phyloP scores from a whole-genome alignment of 2,113 vertebrate species.

The Vimba vimba region DNA sequence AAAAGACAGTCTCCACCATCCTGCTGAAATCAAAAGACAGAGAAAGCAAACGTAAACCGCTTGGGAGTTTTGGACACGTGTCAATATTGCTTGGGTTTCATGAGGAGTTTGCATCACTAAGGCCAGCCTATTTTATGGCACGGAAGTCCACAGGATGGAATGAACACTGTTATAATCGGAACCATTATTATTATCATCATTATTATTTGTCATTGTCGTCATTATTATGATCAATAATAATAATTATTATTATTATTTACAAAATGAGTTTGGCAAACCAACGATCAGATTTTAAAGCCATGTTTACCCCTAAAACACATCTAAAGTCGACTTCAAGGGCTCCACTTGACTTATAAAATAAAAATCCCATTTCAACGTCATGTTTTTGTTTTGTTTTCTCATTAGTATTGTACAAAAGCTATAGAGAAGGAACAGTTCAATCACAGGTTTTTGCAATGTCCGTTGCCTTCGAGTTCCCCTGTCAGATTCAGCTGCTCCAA shows the following conservation, averaged over 20 bases:
- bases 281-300: constrained; percentile 91
- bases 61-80: constrained; percentile 49
- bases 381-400: constrained; percentile 61
- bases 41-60: constrained; percentile 8
- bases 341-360: constrained; percentile 97
- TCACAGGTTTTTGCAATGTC: constrained; percentile 77
- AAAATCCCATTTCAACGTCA: constrained; percentile 91
- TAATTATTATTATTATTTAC: constrained; percentile 86
- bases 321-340: constrained; percentile 89
- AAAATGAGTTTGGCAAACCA: constrained; percentile 83
- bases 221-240: constrained; percentile 65
- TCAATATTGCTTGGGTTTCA: constrained; percentile 78
- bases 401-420: constrained; percentile 96
- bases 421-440: constrained; percentile 90
- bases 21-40: constrained; percentile 27
- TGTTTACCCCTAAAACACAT: constrained; percentile 87
- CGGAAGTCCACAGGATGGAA: constrained; percentile 88
- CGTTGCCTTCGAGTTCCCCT: constrained; percentile 70
- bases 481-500: constrained; percentile 71
- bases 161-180: constrained; percentile 72
- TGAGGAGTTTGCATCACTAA: constrained; percentile 77
- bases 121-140: constrained; percentile 94
- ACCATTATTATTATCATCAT: constrained; percentile 76
- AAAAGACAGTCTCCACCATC: constrained; percentile 14
- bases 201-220: constrained; percentile 57